Evolutionary conservation across 2,113 vertebrate genomes (phyloP).

Genomic region (Hippopotamus amphibius): DNA sequence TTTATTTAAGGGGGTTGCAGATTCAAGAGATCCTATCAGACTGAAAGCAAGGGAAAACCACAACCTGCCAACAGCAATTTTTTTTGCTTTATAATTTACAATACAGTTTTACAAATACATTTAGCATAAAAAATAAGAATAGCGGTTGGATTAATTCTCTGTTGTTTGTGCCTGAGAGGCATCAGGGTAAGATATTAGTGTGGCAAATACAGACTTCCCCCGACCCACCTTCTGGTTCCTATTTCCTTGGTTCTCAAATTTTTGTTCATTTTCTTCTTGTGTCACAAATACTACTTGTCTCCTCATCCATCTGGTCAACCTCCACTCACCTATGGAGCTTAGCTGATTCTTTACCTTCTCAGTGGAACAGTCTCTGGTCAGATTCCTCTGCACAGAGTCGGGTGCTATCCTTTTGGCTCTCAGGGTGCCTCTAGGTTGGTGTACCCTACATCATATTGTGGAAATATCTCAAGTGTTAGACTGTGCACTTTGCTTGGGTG

Average conservation of each 20-base stretch:
- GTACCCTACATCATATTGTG: neutral
- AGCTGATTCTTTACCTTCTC: neutral
- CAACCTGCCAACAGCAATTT: neutral
- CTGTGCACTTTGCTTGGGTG: neutral
- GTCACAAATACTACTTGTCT: neutral
- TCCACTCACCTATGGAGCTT: neutral
- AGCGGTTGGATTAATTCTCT: neutral
- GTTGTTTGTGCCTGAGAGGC: neutral
- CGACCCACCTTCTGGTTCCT: neutral
- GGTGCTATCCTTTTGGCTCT: neutral
- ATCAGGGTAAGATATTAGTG: neutral
- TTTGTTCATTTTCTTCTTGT: neutral
- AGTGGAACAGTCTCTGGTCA: neutral
- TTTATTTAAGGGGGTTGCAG: neutral
- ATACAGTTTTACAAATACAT: neutral
- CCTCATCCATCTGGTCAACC: neutral
- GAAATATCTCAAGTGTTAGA: neutral
- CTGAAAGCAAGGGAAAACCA: neutral
- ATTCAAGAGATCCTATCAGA: neutral
- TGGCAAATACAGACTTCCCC: neutral
- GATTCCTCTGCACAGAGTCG: neutral
- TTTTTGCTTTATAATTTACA: neutral
- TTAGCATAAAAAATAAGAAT: neutral
- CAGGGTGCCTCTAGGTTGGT: neutral
- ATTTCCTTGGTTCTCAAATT: neutral